Conservation (phyloP, 2,113 vertebrate genomes). For the Himantopus leucocephalus region DNA sequence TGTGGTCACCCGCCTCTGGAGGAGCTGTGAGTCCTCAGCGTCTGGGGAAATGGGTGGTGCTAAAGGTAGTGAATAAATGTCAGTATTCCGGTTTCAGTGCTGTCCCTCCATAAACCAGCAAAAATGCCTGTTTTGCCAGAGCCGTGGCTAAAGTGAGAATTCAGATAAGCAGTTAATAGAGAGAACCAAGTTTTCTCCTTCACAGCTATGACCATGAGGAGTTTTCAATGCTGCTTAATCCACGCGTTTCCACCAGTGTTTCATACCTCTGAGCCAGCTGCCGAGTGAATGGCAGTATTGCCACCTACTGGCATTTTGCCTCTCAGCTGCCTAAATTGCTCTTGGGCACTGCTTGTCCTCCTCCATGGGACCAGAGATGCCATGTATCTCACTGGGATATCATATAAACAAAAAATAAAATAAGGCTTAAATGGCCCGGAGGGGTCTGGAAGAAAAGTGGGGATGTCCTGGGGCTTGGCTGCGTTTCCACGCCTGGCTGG, state of each 20-base stretch:
- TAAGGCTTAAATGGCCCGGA: neutral
- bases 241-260: neutral
- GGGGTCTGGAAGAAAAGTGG: neutral
- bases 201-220: neutral
- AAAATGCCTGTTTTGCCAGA: neutral
- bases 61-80: neutral
- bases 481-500: neutral
- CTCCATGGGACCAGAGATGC: neutral
- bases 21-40: neutral
- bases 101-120: neutral
- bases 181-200: neutral
- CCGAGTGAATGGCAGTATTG: neutral
- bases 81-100: neutral
- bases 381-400: fast-evolving
- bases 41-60: neutral
- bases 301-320: neutral
- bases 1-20: neutral
- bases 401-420: neutral
- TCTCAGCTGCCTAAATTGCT: neutral
- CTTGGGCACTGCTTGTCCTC: neutral
- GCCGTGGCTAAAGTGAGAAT: neutral
- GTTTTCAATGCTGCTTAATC: neutral
- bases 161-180: neutral
- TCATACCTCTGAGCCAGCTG: neutral
- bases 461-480: neutral